Evolutionary conservation across 2,113 vertebrate genomes (phyloP).

Genomic region (Dicentrarchus labrax): DNA sequence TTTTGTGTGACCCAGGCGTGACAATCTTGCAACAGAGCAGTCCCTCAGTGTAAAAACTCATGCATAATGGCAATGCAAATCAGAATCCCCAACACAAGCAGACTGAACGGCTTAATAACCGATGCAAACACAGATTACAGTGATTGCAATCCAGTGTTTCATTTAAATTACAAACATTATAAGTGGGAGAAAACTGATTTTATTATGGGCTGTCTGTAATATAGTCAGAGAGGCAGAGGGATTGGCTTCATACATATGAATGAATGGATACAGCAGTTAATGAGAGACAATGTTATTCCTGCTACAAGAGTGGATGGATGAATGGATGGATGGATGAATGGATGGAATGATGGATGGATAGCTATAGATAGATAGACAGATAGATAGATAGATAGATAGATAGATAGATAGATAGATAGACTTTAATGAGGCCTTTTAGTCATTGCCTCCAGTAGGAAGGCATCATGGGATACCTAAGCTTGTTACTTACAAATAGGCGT

Average conservation of each 20-base stretch:
- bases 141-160: slow-evolving; percentile 29
- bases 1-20: background rate
- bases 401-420: background rate
- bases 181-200: slow-evolving; percentile 34
- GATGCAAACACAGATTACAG: slow-evolving; percentile 27
- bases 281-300: slow-evolving; percentile 41
- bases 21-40: background rate
- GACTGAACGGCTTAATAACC: slow-evolving; percentile 12
- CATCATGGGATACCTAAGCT: slow-evolving; percentile 46
- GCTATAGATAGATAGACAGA: background rate
- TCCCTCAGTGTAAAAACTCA: background rate
- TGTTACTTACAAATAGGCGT: slow-evolving; percentile 46
- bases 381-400: background rate
- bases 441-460: slow-evolving; percentile 27
- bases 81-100: background rate
- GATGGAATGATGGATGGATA: background rate
- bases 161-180: slow-evolving; percentile 54
- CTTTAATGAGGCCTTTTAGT: slow-evolving; percentile 57
- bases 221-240: slow-evolving; percentile 16
- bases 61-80: slow-evolving; percentile 30
- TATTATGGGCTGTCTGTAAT: slow-evolving; percentile 34
- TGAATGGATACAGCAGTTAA: slow-evolving; percentile 48
- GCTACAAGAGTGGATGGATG: slow-evolving; percentile 4
- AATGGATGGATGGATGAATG: background rate
- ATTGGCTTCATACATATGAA: slow-evolving; percentile 69